Percentiles rank a stretch among this genome's conserved stretches.
phyloP scores from a whole-genome alignment of 2,888 invertebrate genomes.

The Coremacera marginata region DNA sequence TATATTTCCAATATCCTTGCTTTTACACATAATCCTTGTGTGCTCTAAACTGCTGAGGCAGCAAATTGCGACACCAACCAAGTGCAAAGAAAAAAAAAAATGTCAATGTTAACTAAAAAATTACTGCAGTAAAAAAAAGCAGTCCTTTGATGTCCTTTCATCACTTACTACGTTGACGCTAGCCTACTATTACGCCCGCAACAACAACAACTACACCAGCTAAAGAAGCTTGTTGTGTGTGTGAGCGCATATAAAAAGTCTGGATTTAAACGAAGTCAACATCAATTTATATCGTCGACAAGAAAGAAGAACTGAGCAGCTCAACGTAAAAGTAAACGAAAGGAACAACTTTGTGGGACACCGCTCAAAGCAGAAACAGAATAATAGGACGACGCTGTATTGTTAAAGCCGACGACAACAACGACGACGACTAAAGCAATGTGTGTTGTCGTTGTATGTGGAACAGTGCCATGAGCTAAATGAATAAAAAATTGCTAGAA shows the following conservation, averaged over 20 bases:
- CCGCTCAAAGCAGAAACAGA: neutral
- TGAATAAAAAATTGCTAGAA: neutral
- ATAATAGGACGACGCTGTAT: conserved; percentile 17
- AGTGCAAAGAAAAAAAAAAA: conserved; percentile 14
- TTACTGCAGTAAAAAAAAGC: conserved; percentile 18
- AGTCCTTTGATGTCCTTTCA: conserved; percentile 38
- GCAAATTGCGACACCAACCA: conserved; percentile 8
- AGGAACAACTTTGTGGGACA: conserved; percentile 33
- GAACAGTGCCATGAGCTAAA: conserved; percentile 15
- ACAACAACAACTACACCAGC: neutral
- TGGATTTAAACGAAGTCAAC: conserved; percentile 25
- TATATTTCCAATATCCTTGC: neutral
- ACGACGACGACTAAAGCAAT: neutral
- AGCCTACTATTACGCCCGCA: neutral
- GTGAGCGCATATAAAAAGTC: conserved; percentile 4
- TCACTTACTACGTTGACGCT: conserved; percentile 37
- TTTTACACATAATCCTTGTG: neutral
- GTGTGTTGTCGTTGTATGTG: neutral
- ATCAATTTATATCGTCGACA: conserved; percentile 4
- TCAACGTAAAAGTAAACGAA: conserved; percentile 26
- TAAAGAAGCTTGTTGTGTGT: neutral
- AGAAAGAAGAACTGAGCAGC: neutral
- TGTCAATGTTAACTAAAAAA: conserved; percentile 23
- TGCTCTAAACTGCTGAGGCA: neutral
- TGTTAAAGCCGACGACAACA: neutral